Base-by-base conservation (phyloP, 2,888 invertebrate genomes). In the Deilephila elpenor region DNA sequence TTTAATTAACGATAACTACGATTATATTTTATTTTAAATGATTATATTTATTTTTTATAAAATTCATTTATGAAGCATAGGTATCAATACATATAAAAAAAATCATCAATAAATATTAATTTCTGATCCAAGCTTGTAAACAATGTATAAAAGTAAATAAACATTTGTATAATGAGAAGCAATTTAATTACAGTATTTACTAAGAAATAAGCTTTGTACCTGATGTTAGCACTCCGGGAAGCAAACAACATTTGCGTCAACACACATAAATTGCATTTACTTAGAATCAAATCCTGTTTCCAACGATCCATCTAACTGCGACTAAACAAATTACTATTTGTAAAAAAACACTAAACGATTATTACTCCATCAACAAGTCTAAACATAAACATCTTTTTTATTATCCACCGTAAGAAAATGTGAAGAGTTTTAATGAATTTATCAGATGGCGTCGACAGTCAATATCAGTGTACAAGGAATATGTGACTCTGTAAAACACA, bases 221-320 rank as follows among this genome's bases (percentile, higher is more conserved):
- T 73, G 73, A 73, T 71, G 56, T 73, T 71, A 71, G 70, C 70
- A 61, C 71, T 73, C 73, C 71, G 71, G 29, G 73, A 73, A 73
- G 71, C 61, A 56, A 73, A 73, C 61, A 73, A 62, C 73, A 73
- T 73, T 71, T 73, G 70, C 71, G 61, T 71, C 71, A 73, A 59
- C 7, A 62, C 71, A 71, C 71, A 73, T 73, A 62, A 62, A 62
- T 56, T 34, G 34, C 44, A 51, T 72, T 72, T 70, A 71, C 29
- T 67, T 25, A 37, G 34, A 62, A 73, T 71, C 17, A 71, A 73
- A 64, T 60, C 70, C 20, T 72, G 29, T 56, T 34, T 44, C 72
- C 62, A 72, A 37, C 25, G 17, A 59, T 37, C 37, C 37, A 71
- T 71, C 64, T 56, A 51, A 62, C 20, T 62, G 32, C 53, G 56